Percentiles rank a stretch among this genome's conserved stretches.
Evolutionary conservation across 1,140 invertebrate species (phyloP).

Genomic region (Oedothorax gibbosus): DNA sequence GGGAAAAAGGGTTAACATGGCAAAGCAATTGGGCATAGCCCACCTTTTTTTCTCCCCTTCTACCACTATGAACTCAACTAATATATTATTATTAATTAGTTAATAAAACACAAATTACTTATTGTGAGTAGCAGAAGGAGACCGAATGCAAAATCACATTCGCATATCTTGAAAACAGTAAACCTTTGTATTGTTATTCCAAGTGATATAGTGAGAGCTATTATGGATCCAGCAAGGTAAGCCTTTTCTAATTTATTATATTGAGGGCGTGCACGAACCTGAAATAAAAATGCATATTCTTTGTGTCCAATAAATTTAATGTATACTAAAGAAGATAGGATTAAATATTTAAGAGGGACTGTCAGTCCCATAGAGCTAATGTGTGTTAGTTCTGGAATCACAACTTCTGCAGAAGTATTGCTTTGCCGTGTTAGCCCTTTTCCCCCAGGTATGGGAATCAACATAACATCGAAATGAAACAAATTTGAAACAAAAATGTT

Average conservation of each 20-base stretch:
- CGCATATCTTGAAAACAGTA: constrained; percentile 9
- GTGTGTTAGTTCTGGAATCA: too few species aligned
- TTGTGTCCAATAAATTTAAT: too few species aligned
- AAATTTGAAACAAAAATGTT: too few species aligned
- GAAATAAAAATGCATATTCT: background rate
- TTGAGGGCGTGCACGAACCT: constrained; percentile 47
- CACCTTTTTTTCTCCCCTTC: background rate
- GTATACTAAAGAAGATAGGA: too few species aligned
- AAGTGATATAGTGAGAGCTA: constrained; percentile 43
- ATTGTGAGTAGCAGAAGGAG: constrained; percentile 47
- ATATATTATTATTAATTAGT: background rate
- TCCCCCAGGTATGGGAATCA: too few species aligned
- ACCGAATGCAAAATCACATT: constrained; percentile 54
- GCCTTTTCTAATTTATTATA: constrained; percentile 44
- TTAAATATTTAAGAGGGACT: too few species aligned
- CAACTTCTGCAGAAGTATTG: too few species aligned
- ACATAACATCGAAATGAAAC: too few species aligned
- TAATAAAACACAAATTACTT: constrained; percentile 16
- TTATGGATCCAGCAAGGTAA: constrained; percentile 29
- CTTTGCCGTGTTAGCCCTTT: too few species aligned
- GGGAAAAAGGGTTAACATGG: too few species aligned
- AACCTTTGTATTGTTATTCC: constrained; percentile 49
- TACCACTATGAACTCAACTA: background rate
- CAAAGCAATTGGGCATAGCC: too few species aligned
- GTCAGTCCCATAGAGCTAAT: too few species aligned